Percentiles rank a stretch among this genome's conserved stretches.
These are phyloP conservation scores for Nannoperca australis DNA, from an alignment of 2,797 vertebrate species.

Conservation along the genomic window DNA sequence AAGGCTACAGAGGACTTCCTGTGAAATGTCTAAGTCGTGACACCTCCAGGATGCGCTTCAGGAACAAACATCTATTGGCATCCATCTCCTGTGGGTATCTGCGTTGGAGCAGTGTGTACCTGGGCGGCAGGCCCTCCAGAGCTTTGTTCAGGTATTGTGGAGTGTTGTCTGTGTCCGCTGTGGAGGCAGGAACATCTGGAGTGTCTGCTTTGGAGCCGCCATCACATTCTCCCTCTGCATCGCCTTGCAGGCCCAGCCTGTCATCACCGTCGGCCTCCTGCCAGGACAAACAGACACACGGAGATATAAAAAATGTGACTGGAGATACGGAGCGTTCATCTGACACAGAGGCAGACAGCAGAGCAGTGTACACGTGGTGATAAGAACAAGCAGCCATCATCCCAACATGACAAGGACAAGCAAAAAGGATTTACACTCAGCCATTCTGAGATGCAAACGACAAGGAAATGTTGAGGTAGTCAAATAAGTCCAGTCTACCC, in stretches of 20 bases:
- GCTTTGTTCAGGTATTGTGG: conserved; percentile 94
- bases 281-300: conserved; percentile 44
- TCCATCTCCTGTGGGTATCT: background rate
- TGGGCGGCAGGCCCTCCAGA: conserved; percentile 94
- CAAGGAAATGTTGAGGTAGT: conserved; percentile 29
- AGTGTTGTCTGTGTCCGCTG: conserved; percentile 92
- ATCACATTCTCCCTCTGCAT: conserved; percentile 83
- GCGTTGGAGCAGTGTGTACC: conserved; percentile 78
- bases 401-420: background rate
- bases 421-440: background rate
- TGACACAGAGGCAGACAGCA: background rate
- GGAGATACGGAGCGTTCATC: background rate
- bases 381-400: background rate
- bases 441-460: conserved; percentile 19
- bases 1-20: background rate
- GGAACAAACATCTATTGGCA: background rate
- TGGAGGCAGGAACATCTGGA: conserved; percentile 87
- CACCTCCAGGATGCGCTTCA: background rate
- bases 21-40: background rate
- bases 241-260: conserved; percentile 81
- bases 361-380: background rate
- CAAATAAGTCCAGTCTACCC: background rate
- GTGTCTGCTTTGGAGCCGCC: conserved; percentile 90
- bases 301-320: conserved; percentile 40
- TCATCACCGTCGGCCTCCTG: conserved; percentile 93